A percentile compares a stretch with the other conserved stretches of the same genome.
phyloP scores from a whole-genome alignment of 2,113 vertebrate genomes.

The Stercorarius parasiticus region DNA sequence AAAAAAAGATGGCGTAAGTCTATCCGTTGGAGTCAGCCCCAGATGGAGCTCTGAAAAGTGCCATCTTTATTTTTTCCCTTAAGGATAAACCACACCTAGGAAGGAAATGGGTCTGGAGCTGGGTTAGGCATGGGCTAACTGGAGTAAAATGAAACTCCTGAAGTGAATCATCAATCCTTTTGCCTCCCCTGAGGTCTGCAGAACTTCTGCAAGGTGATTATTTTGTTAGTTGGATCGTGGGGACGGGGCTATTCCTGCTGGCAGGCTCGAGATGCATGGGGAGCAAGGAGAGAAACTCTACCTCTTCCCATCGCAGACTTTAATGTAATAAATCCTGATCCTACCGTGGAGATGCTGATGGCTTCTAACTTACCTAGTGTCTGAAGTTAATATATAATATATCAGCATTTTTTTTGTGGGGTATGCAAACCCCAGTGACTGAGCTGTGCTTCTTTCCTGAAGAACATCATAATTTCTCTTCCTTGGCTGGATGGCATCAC shows the following conservation, averaged over 20 bases:
- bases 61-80: background rate
- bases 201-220: background rate
- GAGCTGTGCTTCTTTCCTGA: background rate
- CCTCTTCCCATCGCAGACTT: background rate
- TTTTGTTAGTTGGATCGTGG: background rate
- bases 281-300: background rate
- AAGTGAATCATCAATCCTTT: background rate
- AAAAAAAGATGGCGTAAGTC: background rate
- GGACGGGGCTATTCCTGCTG: background rate
- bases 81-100: background rate
- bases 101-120: background rate
- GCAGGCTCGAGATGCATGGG: background rate
- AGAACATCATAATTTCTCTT: background rate
- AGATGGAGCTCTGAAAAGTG: background rate
- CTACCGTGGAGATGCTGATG: background rate
- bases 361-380: background rate
- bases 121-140: background rate
- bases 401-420: background rate
- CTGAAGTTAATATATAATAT: background rate
- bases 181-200: background rate
- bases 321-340: background rate
- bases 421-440: background rate
- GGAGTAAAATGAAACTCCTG: background rate
- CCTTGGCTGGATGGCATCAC: background rate
- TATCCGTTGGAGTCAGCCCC: background rate